A percentile compares a stretch with the other conserved stretches of the same genome.
phyloP scores from a whole-genome alignment of 2,113 vertebrate species.

The Mus spicilegus region DNA sequence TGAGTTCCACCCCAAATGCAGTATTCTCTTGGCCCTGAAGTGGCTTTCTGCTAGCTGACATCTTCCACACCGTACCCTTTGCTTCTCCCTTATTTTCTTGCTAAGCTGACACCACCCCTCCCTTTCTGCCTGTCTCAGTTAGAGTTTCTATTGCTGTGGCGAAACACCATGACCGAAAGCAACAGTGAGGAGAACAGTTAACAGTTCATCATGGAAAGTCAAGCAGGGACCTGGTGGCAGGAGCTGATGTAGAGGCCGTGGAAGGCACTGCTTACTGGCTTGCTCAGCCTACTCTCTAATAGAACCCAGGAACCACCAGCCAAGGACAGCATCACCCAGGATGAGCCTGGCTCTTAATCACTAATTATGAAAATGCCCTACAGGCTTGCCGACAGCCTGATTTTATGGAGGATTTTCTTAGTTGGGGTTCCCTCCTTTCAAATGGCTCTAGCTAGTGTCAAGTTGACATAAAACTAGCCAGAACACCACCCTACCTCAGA shows the following conservation, averaged over 20 bases:
- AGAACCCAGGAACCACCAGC: neutral
- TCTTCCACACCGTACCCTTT: neutral
- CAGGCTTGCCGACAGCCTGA: neutral
- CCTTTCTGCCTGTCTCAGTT: neutral
- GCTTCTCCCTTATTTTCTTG: neutral
- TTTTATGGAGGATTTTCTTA: neutral
- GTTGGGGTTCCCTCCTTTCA: neutral
- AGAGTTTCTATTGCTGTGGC: neutral
- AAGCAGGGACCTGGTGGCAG: neutral
- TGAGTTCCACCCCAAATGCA: no score
- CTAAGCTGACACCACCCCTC: neutral
- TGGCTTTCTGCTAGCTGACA: rapidly evolving
- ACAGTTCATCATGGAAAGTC: neutral
- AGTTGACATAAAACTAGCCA: neutral
- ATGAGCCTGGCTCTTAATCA: neutral
- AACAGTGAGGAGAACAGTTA: neutral
- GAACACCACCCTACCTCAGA: neutral
- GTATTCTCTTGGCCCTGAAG: neutral
- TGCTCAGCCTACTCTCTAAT: neutral
- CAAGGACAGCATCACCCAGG: neutral
- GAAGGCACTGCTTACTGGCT: neutral
- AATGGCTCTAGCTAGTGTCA: neutral
- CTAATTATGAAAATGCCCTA: neutral
- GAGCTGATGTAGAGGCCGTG: neutral
- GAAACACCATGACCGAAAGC: neutral